Conservation (phyloP, 2,888 invertebrate species). For the Ischnus inquisitorius region DNA sequence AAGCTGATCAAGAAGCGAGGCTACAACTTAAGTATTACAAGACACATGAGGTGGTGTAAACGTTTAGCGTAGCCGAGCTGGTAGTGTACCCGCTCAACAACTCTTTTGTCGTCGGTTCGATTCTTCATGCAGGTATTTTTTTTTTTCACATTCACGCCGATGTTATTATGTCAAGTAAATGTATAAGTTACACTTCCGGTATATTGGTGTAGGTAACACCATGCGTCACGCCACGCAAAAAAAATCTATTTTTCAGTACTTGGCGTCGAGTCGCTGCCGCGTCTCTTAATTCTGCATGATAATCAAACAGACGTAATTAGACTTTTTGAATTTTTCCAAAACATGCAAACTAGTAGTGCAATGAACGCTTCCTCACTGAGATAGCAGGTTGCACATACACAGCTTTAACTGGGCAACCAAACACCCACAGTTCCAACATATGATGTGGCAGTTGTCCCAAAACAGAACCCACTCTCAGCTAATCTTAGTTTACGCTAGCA, state of each 20-base stretch:
- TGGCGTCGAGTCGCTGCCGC: too few species aligned
- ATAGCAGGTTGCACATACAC: background rate
- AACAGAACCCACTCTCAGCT: background rate
- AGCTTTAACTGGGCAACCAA: background rate
- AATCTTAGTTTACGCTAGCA: slow-evolving; percentile 3
- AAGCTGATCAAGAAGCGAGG: background rate
- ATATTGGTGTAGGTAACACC: too few species aligned
- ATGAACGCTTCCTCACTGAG: background rate
- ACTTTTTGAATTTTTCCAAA: background rate
- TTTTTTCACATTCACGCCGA: too few species aligned
- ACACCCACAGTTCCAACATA: background rate
- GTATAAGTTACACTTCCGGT: too few species aligned
- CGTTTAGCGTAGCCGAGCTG: background rate
- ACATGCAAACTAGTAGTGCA: background rate
- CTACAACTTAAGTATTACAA: background rate
- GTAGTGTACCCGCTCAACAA: background rate
- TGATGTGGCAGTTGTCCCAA: background rate
- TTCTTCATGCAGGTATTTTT: background rate
- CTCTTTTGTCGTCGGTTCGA: background rate
- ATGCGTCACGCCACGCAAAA: too few species aligned
- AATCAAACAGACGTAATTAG: too few species aligned
- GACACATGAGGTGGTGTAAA: background rate
- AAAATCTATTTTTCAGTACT: too few species aligned
- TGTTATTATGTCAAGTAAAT: too few species aligned
- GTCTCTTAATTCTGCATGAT: too few species aligned